Percentiles rank a stretch among this genome's conserved stretches.
phyloP scores from a whole-genome alignment of 2,797 vertebrate species.

The Centroberyx gerrardi region DNA sequence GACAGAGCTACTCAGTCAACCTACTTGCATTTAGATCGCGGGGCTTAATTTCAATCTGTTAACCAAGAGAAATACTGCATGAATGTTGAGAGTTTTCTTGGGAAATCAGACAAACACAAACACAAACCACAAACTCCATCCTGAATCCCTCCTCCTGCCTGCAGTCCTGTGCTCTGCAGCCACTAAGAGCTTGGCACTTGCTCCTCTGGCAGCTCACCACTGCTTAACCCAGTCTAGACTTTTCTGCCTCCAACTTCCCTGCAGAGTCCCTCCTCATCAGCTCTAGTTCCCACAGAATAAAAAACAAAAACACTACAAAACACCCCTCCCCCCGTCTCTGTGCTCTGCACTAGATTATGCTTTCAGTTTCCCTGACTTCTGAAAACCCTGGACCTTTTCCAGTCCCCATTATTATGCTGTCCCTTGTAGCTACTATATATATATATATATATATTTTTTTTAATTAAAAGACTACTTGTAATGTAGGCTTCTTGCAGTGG shows the following conservation, averaged over 20 bases:
- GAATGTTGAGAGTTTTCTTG: background rate
- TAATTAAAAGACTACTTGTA: constrained; percentile 67
- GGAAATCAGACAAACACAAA: constrained; percentile 47
- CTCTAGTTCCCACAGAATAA: too few relatives aligned
- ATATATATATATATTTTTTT: too few relatives aligned
- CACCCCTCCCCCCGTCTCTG: constrained; percentile 42
- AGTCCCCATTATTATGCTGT: constrained; percentile 65
- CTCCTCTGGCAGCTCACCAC: too few relatives aligned
- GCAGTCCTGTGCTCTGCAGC: too few relatives aligned
- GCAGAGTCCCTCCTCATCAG: too few relatives aligned
- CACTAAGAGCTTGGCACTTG: too few relatives aligned
- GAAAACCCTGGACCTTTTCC: constrained; percentile 60
- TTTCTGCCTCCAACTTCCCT: too few relatives aligned
- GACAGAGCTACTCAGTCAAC: constrained; percentile 38
- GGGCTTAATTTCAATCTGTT: constrained; percentile 44
- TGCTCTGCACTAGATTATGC: constrained; percentile 60
- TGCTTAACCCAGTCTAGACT: too few relatives aligned
- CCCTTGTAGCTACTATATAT: constrained; percentile 48
- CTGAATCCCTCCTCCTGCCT: constrained; percentile 11
- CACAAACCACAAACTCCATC: constrained; percentile 25
- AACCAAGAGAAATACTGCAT: background rate
- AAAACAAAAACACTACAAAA: constrained; percentile 29
- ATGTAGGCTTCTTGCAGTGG: constrained; percentile 39
- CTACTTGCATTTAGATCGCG: constrained; percentile 41
- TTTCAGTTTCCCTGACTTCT: constrained; percentile 55